These are phyloP conservation scores for Eubucco bourcierii DNA, from an alignment of 2,113 vertebrate genomes.

Conservation along the genomic window DNA sequence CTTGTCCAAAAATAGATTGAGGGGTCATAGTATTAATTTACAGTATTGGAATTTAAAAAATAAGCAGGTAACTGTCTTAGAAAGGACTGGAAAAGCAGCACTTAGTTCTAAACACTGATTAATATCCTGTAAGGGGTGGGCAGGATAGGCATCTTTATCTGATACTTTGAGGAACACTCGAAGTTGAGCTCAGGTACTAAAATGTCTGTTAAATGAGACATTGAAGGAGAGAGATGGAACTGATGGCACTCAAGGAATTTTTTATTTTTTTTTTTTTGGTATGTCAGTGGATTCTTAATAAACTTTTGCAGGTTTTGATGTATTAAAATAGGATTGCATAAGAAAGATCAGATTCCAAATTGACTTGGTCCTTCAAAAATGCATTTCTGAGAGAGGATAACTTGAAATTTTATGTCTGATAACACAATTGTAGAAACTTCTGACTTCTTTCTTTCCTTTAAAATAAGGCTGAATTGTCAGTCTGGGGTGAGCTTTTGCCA, in stretches of 20 bases:
- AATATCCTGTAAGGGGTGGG: background rate
- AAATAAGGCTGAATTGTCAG: background rate
- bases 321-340: background rate
- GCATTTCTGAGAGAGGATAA: background rate
- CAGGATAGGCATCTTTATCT: background rate
- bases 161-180: background rate
- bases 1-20: conserved; percentile 26
- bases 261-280: too few species aligned
- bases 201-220: background rate
- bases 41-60: background rate
- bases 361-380: background rate
- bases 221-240: background rate
- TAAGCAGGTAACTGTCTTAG: background rate
- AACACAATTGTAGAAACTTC: background rate
- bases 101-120: background rate
- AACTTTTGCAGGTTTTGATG: background rate
- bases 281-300: background rate
- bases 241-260: background rate
- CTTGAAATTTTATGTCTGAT: background rate
- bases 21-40: background rate
- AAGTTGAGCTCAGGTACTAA: background rate
- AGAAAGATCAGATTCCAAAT: background rate
- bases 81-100: background rate
- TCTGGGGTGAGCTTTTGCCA: background rate
- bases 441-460: background rate